A percentile compares a stretch with the other conserved stretches of the same genome.
Conservation (phyloP, 2,888 invertebrate genomes). For the Orthosia incerta region DNA sequence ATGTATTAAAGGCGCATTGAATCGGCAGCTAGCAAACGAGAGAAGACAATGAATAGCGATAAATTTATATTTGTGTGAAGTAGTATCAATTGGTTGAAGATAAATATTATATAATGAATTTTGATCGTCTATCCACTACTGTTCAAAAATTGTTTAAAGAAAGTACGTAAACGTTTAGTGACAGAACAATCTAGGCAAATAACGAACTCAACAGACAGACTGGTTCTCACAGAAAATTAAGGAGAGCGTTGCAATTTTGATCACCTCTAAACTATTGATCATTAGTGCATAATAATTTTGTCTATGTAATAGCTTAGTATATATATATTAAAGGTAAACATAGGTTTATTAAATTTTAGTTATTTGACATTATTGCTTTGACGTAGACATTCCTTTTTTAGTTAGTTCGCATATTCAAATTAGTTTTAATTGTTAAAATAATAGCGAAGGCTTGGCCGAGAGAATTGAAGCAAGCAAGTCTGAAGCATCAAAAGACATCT, state of each 20-base stretch:
- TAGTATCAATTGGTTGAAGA: neutral
- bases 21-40: slow-evolving; percentile 5
- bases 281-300: neutral
- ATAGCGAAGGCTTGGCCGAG: slow-evolving; percentile 16
- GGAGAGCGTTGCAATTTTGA: neutral
- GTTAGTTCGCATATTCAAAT: neutral
- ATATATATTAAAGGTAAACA: neutral
- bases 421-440: slow-evolving; percentile 9
- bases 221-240: neutral
- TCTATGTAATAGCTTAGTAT: neutral
- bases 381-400: neutral
- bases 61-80: neutral
- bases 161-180: neutral
- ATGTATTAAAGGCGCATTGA: neutral
- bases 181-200: neutral
- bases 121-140: neutral
- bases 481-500: slow-evolving; percentile 34
- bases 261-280: too few relatives aligned
- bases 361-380: neutral
- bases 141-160: neutral
- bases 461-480: slow-evolving; percentile 48
- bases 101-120: neutral
- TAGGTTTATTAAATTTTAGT: neutral
- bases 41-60: slow-evolving; percentile 21
- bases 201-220: neutral